These are phyloP conservation scores for Tupaia chinensis DNA, from an alignment of 2,113 vertebrate genomes.

Conservation along the genomic window DNA sequence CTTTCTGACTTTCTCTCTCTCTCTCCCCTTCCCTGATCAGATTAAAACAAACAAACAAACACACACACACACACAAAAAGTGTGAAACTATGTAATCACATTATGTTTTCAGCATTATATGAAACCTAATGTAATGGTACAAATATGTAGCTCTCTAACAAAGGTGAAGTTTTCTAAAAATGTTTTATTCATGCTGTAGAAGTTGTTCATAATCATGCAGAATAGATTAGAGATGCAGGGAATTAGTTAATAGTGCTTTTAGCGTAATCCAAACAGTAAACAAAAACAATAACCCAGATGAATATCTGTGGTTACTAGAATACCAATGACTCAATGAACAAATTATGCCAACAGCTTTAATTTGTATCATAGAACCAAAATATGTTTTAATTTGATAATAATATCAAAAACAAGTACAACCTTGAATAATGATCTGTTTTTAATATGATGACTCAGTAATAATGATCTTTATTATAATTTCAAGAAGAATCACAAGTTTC, in stretches of 20 bases:
- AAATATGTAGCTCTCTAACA: background rate
- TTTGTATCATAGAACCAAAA: background rate
- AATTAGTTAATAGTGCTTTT: background rate
- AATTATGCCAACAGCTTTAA: background rate
- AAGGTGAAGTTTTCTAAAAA: background rate
- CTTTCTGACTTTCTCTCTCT: too few relatives aligned
- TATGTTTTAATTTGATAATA: background rate
- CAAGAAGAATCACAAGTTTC: background rate
- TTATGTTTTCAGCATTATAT: background rate
- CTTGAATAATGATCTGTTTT: background rate
- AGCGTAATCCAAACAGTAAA: background rate
- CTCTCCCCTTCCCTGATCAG: too few relatives aligned
- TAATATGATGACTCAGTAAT: too few relatives aligned
- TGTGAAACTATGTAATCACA: background rate
- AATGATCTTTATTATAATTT: too few relatives aligned
- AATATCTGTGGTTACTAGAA: background rate
- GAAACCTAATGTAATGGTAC: background rate
- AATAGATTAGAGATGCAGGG: background rate
- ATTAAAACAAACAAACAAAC: too few relatives aligned
- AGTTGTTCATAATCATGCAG: background rate
- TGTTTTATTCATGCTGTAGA: background rate
- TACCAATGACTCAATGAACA: background rate
- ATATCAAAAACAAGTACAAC: conserved; percentile 11
- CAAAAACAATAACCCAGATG: background rate
- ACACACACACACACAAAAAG: too few relatives aligned